Evolutionary conservation across 2,888 invertebrate genomes (phyloP), one percentile per base, ranked within the genome.

Genomic region (Tetragonisca angustula): DNA sequence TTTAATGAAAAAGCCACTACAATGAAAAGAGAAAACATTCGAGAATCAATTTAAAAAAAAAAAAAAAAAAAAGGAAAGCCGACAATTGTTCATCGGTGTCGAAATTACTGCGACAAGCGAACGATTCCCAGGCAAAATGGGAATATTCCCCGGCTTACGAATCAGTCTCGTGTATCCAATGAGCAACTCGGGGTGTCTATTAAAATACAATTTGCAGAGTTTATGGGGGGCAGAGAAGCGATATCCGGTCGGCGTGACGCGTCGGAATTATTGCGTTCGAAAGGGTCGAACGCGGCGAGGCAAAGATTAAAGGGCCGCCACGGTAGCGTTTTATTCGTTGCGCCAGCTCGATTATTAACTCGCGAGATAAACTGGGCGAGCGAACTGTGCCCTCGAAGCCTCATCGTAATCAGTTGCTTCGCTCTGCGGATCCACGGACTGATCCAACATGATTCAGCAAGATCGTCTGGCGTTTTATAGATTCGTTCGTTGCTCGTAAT

Each of bases 201-300:
- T 76, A 76, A 80, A 80, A 70, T 70, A 80, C 76, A 76, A 76
- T 76, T 80, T 76, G 36, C 79, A 50, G 49, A n/a, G 49, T 68
- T 64, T 65, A 76, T 32, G 59, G 27, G 43, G 43, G 43, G 9
- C 9, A 43, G 9, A 13, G 9, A 76, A 68, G 64, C 64, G 70
- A 56, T 62, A 73, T 70, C 50, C 50, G n/a, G 56, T 62, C 59
- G 43, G 49, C 54, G 69, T 56, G 54, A 64, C 64, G 69, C 69
- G n/a, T 21, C 27, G 56, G 36, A 80, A 67, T 71, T 65, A 71
- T 65, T 50, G 27, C 59, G 50, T 52, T 5, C 64, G 50, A 64
- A 27, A 50, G 76, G 70, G 56, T 54, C 9, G 70, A 21, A 49
- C 69, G 68, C 76, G 76, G 70, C 65, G 32, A 15, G 54, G 65